Evolutionary conservation across 2,113 vertebrate genomes (phyloP).

Genomic region (Aspiorhynchus laticeps): DNA sequence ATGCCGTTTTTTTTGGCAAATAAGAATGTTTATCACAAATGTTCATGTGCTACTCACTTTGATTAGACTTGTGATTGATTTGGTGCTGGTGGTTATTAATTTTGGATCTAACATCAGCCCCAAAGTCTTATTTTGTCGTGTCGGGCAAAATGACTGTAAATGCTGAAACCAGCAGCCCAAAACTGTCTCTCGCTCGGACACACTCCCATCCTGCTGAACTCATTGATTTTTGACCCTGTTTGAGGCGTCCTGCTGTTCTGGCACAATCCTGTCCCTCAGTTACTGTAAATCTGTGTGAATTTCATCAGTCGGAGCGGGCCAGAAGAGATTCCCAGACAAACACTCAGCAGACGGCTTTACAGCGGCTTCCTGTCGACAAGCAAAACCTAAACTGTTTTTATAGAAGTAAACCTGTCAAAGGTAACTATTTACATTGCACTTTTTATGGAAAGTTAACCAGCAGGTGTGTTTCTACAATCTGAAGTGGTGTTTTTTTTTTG

Average conservation of each 20-base stretch:
- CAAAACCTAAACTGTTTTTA: neutral
- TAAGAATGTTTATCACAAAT: too few species aligned
- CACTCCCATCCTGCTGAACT: neutral
- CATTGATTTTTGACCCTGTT: neutral
- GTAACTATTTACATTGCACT: neutral
- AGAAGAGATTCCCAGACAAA: slow-evolving; percentile 1
- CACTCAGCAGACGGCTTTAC: neutral
- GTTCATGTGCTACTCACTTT: too few species aligned
- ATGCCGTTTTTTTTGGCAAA: neutral
- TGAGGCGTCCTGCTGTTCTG: neutral
- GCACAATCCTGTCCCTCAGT: neutral
- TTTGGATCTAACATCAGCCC: neutral
- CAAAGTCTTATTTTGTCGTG: neutral
- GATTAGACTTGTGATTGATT: neutral
- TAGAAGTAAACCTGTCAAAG: neutral
- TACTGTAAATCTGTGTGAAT: neutral
- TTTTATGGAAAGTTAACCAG: neutral
- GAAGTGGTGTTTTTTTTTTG: neutral
- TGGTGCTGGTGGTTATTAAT: neutral
- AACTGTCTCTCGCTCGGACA: neutral
- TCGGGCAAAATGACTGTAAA: neutral
- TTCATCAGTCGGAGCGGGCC: neutral
- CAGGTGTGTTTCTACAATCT: slow-evolving; percentile 1
- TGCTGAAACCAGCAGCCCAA: neutral
- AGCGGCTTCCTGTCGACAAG: neutral